These are phyloP conservation scores for Eumacrocentrus americanus DNA, from an alignment of 2,888 invertebrate species.

Conservation along the genomic window DNA sequence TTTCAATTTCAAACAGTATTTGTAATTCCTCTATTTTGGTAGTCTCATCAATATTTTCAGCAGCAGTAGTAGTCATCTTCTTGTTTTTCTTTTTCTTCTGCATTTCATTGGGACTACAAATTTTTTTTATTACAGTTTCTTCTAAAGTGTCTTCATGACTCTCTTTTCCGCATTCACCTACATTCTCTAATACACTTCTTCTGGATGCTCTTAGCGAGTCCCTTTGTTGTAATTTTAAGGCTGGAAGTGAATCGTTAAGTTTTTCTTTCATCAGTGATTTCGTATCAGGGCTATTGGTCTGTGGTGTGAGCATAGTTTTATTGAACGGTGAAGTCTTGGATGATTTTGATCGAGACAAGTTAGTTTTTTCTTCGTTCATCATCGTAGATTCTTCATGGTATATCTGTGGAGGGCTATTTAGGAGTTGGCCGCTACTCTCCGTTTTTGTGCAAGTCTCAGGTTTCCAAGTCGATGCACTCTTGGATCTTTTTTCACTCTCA, in stretches of 20 bases:
- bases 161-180: conserved; percentile 13
- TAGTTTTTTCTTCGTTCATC: not conserved
- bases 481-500: not conserved
- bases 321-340: conserved; percentile 15
- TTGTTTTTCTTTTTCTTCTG: conserved; percentile 22
- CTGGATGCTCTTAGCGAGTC: conserved; percentile 14
- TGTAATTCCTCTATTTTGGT: not conserved
- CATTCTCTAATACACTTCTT: conserved; percentile 13
- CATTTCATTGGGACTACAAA: conserved; percentile 19
- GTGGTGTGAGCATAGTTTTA: not conserved
- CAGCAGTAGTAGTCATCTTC: conserved; percentile 11
- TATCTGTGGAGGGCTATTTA: not conserved
- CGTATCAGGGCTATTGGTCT: conserved; percentile 34
- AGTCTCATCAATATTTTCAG: not conserved
- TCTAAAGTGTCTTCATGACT: no score
- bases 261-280: conserved; percentile 49
- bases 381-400: not conserved
- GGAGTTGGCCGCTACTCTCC: not conserved
- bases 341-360: conserved; percentile 25
- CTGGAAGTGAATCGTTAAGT: conserved; percentile 48
- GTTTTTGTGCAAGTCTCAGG: not conserved
- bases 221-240: conserved; percentile 32
- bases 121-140: not conserved
- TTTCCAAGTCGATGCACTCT: not conserved
- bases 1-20: not conserved